Evolutionary conservation across 2,113 vertebrate species (phyloP).

Genomic region (Corythoichthys intestinalis): DNA sequence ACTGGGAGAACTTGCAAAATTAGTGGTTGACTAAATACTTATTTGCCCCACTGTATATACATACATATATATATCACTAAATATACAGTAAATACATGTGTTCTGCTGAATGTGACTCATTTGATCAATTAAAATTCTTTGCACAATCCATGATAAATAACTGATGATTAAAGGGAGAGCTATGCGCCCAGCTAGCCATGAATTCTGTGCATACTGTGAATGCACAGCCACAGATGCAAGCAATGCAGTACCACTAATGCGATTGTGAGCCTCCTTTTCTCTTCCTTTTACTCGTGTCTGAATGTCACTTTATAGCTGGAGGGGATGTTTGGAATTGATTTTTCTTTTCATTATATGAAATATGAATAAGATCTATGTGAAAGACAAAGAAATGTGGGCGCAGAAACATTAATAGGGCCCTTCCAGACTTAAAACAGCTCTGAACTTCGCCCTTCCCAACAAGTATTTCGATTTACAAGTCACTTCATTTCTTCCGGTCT

Average conservation of each 20-base stretch:
- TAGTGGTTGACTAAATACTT: too few relatives aligned
- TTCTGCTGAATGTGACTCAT: neutral
- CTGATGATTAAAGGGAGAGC: conserved; percentile 1
- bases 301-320: conserved; percentile 32
- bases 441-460: neutral
- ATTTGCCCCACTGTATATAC: too few relatives aligned
- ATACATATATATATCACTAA: too few relatives aligned
- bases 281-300: conserved; percentile 24
- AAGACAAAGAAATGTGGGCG: conserved; percentile 4
- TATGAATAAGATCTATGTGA: neutral
- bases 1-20: too few relatives aligned
- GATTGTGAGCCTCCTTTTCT: conserved; percentile 30
- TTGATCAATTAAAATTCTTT: neutral
- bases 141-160: neutral
- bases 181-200: neutral
- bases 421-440: neutral
- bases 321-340: conserved; percentile 1
- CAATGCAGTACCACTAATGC: conserved; percentile 14
- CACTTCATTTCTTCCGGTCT: conserved; percentile 21
- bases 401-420: conserved; percentile 13
- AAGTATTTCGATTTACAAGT: conserved; percentile 30
- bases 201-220: neutral
- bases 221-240: too few relatives aligned
- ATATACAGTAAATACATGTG: neutral
- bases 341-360: conserved; percentile 45